phyloP scores from a whole-genome alignment of 2,888 invertebrate genomes.

The Stenolophus ochropezus region DNA sequence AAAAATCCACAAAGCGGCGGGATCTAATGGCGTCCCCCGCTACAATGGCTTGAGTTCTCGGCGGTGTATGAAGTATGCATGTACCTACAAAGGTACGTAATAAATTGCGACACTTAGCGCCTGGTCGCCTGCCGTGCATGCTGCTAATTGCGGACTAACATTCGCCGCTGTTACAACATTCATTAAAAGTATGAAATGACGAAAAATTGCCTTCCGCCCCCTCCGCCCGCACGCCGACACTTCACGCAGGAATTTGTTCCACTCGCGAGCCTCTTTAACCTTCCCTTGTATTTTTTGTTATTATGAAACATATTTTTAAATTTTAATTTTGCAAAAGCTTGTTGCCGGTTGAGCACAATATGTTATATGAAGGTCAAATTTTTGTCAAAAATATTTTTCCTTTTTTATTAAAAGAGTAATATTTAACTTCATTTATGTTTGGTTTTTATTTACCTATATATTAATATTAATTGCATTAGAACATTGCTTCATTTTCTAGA shows the following conservation, averaged over 20 bases:
- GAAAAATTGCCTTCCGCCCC: conserved; percentile 48
- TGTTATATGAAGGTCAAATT: not conserved
- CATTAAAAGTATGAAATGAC: conserved; percentile 53
- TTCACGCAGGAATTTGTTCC: conserved; percentile 10
- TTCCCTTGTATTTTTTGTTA: not conserved
- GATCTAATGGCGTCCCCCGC: conserved; percentile 14
- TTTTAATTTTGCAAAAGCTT: not conserved
- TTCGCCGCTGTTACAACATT: conserved; percentile 53
- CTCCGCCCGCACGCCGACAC: not conserved
- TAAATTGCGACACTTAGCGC: conserved; percentile 55
- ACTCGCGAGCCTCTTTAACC: not conserved
- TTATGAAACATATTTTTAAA: not conserved
- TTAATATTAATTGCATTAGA: too few species aligned
- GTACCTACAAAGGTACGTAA: conserved; percentile 58
- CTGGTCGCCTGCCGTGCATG: conserved; percentile 38
- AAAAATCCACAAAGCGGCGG: conserved; percentile 45
- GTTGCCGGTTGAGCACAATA: not conserved
- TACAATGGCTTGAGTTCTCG: conserved; percentile 11
- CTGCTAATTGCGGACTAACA: conserved; percentile 56
- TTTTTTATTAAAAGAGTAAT: not conserved
- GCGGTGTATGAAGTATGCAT: conserved; percentile 54
- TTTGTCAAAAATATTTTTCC: not conserved
- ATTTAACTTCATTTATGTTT: too few species aligned
- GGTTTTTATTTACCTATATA: too few species aligned
- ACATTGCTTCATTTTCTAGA: too few species aligned